A percentile compares a stretch with the other conserved stretches of the same genome.
phyloP scores from a whole-genome alignment of 1,140 invertebrate genomes.

The Rhyacophila brunnea region DNA sequence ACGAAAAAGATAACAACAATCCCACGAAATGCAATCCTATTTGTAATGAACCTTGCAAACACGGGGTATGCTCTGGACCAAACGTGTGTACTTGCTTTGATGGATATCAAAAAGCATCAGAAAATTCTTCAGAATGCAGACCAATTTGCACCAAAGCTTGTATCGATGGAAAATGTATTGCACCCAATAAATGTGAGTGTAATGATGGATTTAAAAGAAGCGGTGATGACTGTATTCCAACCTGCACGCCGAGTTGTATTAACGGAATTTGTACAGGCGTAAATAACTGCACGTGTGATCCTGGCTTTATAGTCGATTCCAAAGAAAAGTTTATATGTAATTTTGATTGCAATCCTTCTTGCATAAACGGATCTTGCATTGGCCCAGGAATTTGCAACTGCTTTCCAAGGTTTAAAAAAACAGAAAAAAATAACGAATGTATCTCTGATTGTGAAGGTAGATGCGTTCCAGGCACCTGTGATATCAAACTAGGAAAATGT shows the following conservation, averaged over 20 bases:
- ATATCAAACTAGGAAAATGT: too few species aligned
- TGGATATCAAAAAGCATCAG: not conserved
- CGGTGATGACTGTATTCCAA: not conserved
- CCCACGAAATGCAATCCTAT: conserved; percentile 41
- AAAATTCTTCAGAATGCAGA: conserved; percentile 37
- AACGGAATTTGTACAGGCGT: conserved; percentile 8
- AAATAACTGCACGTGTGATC: conserved; percentile 43
- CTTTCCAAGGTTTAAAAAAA: too few species aligned
- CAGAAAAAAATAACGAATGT: too few species aligned
- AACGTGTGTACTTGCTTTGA: conserved; percentile 42
- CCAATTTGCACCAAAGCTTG: conserved; percentile 47
- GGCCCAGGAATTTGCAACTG: too few species aligned
- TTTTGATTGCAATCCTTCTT: not conserved
- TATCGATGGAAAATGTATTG: conserved; percentile 47
- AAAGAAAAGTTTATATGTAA: conserved; percentile 6
- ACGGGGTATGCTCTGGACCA: conserved; percentile 48
- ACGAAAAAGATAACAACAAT: not conserved
- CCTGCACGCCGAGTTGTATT: not conserved
- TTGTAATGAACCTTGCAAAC: conserved; percentile 46
- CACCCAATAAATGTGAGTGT: conserved; percentile 40
- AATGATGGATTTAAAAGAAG: conserved; percentile 1
- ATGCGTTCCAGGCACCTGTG: too few species aligned
- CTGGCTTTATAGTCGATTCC: not conserved
- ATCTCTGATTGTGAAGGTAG: too few species aligned
- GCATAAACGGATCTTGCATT: conserved; percentile 17